Evolutionary conservation across 2,888 invertebrate species (phyloP).

Genomic region (Mystacides longicornis): DNA sequence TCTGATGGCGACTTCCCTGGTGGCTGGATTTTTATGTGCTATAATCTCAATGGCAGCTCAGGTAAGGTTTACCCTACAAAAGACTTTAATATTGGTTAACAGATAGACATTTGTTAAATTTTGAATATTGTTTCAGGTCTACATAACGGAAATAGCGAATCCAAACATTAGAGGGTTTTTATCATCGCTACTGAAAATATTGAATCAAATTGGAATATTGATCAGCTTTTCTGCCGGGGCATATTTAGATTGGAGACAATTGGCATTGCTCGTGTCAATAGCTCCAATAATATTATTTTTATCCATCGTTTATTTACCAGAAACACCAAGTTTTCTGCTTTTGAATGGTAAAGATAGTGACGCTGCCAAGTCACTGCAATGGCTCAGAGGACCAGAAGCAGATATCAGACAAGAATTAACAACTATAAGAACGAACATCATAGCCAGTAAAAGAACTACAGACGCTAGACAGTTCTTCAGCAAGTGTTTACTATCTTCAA

Average conservation of each 20-base stretch:
- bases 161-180: slow-evolving; percentile 79
- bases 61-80: slow-evolving; percentile 38
- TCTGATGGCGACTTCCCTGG: slow-evolving; percentile 71
- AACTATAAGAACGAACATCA: slow-evolving; percentile 62
- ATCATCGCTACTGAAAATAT: slow-evolving; percentile 78
- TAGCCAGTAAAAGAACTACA: slow-evolving; percentile 42
- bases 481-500: slow-evolving; percentile 39
- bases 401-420: slow-evolving; percentile 69
- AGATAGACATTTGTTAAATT: neutral
- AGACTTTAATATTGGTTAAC: neutral
- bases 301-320: slow-evolving; percentile 72
- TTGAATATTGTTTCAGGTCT: slow-evolving; percentile 52
- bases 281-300: slow-evolving; percentile 70
- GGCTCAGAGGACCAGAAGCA: slow-evolving; percentile 70
- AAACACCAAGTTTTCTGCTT: slow-evolving; percentile 79
- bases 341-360: slow-evolving; percentile 67
- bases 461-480: slow-evolving; percentile 33
- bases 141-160: slow-evolving; percentile 85
- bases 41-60: slow-evolving; percentile 67
- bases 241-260: slow-evolving; percentile 73
- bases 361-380: slow-evolving; percentile 66
- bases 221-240: slow-evolving; percentile 76
- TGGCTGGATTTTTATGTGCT: slow-evolving; percentile 71
- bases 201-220: slow-evolving; percentile 76
- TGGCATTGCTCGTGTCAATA: slow-evolving; percentile 70